These are phyloP conservation scores for Magallana nippona DNA, from an alignment of 2,888 invertebrate species.

Conservation along the genomic window DNA sequence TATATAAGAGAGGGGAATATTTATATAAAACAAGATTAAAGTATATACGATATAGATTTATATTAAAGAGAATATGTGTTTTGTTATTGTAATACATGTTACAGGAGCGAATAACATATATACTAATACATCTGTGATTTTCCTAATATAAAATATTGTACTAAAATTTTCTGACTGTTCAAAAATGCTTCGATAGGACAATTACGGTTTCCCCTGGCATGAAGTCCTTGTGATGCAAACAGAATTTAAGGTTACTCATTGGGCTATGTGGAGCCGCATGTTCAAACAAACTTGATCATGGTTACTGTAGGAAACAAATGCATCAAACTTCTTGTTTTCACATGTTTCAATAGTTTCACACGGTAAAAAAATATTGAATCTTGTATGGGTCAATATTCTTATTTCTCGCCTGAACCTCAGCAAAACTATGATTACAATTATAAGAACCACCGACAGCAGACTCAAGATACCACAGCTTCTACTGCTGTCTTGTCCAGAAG, in stretches of 20 bases:
- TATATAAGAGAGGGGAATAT: too few species aligned
- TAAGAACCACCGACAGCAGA: conserved; percentile 49
- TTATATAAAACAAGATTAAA: too few species aligned
- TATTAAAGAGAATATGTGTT: too few species aligned
- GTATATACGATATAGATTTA: too few species aligned
- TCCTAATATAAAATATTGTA: too few species aligned
- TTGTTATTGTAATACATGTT: too few species aligned
- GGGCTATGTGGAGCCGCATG: conserved; percentile 83
- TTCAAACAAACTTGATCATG: conserved; percentile 91
- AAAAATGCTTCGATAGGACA: too few species aligned
- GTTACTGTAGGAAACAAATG: conserved; percentile 93
- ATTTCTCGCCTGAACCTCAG: conserved; percentile 62
- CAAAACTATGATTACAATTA: conserved; percentile 50
- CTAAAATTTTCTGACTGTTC: too few species aligned
- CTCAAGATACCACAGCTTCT: conserved; percentile 54
- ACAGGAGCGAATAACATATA: too few species aligned
- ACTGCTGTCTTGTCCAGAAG: conserved; percentile 32
- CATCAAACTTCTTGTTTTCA: conserved; percentile 84
- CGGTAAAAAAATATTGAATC: conserved; percentile 69
- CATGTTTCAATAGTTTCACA: conserved; percentile 57
- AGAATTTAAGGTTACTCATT: conserved; percentile 59
- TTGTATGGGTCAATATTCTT: conserved; percentile 65
- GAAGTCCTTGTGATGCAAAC: conserved; percentile 71
- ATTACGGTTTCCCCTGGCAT: conserved; percentile 68
- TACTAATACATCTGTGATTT: too few species aligned